Percentiles rank a stretch among this genome's conserved stretches.
Evolutionary conservation across 1,140 invertebrate genomes (phyloP).

Genomic region (Neelides sp.): DNA sequence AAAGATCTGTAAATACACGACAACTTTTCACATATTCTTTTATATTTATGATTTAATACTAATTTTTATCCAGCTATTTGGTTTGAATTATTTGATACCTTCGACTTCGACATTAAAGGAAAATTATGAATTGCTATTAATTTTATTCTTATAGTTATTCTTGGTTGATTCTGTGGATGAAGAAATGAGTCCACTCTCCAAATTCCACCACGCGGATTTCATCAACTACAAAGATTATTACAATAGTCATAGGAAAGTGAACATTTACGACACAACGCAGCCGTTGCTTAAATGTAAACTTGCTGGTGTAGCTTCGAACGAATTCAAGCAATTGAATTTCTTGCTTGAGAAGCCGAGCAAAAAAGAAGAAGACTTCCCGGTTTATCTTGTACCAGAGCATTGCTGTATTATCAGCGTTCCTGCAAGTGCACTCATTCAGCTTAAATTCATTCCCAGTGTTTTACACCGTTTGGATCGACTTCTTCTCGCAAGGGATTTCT

Average conservation of each 20-base stretch:
- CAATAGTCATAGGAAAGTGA: conserved; percentile 35
- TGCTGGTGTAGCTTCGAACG: conserved; percentile 9
- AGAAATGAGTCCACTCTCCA: not conserved
- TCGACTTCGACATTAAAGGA: no score
- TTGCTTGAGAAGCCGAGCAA: conserved; percentile 2
- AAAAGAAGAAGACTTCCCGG: conserved; percentile 9
- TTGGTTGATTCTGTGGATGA: not conserved
- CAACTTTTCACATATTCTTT: no score
- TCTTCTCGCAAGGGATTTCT: conserved; percentile 36
- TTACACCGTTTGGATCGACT: conserved; percentile 38
- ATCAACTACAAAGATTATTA: conserved; percentile 4
- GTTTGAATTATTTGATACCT: no score
- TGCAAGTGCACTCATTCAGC: conserved; percentile 37
- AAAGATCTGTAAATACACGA: conserved; percentile 36
- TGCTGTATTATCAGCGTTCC: conserved; percentile 38
- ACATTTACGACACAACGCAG: conserved; percentile 36
- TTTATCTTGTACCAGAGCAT: conserved; percentile 38
- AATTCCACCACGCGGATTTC: conserved; percentile 6
- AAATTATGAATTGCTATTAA: not conserved
- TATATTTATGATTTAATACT: no score
- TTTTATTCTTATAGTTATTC: not conserved
- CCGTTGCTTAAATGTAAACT: conserved; percentile 38
- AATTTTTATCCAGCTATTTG: no score
- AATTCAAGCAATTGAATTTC: conserved; percentile 1
- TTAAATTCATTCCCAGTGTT: conserved; percentile 37